Evolutionary conservation across 2,888 invertebrate species (phyloP), one percentile per base, ranked within the genome.

Genomic region (Nebria brevicollis): DNA sequence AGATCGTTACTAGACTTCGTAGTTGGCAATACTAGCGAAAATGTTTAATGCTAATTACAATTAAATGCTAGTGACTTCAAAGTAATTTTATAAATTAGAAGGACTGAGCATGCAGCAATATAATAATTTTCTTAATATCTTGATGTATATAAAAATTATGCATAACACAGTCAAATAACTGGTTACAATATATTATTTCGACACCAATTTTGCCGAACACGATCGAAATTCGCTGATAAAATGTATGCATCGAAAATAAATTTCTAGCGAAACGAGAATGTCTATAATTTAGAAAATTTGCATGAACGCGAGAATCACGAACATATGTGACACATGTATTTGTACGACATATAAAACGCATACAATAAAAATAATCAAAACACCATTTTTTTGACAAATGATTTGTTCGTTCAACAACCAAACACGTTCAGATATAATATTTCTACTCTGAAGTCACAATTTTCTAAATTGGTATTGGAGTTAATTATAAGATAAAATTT

Each of bases 201-300:
- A 13, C 10, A 41, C 68, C 66, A 76, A 76, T 20, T 66, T 66
- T 20, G 8, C n/a, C 77, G 72, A 54, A 42, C 64, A 77, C 72
- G 72, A 77, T 77, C 20, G 66, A 77, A 77, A 72, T 41, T 72
- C 34, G 66, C 10, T 66, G 77, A 77, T 77, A 77, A 54, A 54
- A 65, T 64, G 77, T 77, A 72, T 72, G 43, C 77, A 77, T 70
- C 64, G 43, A 64, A 77, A 77, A 54, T 74, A 74, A 74, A 77
- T 73, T 77, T 77, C 34, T 64, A 34, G 15, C 77, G 72, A 73
- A 25, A 54, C 72, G 72, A 72, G 73, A 77, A 72, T 77, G 77
- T 77, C 26, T 77, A 77, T 77, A 77, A 77, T 77, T 72, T 77
- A 77, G 72, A 77, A 77, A 77, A 77, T 77, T 77, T 77, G 42